These are phyloP conservation scores for Anarhynchus alexandrinus DNA, from an alignment of 2,113 vertebrate species.

Conservation along the genomic window DNA sequence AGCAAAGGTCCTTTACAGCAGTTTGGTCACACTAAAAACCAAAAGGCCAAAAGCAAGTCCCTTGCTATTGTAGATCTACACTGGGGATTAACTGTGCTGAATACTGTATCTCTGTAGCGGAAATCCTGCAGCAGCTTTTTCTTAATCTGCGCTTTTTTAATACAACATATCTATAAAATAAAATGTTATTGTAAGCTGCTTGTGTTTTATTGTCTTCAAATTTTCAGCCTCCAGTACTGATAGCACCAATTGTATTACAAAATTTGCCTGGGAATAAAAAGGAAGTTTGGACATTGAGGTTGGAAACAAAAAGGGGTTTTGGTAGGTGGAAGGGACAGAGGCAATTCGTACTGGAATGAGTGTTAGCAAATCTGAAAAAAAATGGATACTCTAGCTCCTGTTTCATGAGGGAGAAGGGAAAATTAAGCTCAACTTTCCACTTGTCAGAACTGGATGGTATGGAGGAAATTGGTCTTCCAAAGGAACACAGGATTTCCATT, in stretches of 20 bases:
- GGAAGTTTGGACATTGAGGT: not conserved
- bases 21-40: not conserved
- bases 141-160: not conserved
- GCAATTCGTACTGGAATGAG: not conserved
- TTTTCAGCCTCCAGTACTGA: not conserved
- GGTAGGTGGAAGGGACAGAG: not conserved
- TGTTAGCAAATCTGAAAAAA: not conserved
- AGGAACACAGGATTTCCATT: not conserved
- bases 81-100: not conserved
- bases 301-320: not conserved
- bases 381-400: not conserved
- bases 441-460: not conserved
- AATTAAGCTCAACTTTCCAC: not conserved
- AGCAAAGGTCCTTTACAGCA: not conserved
- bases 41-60: not conserved
- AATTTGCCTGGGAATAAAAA: not conserved
- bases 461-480: not conserved
- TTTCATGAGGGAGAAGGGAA: not conserved
- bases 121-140: not conserved
- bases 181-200: not conserved
- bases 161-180: not conserved
- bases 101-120: not conserved
- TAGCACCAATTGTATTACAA: not conserved
- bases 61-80: not conserved
- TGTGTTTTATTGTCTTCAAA: not conserved